Conservation (phyloP, 2,888 invertebrate genomes). For the Conomelus anceps region DNA sequence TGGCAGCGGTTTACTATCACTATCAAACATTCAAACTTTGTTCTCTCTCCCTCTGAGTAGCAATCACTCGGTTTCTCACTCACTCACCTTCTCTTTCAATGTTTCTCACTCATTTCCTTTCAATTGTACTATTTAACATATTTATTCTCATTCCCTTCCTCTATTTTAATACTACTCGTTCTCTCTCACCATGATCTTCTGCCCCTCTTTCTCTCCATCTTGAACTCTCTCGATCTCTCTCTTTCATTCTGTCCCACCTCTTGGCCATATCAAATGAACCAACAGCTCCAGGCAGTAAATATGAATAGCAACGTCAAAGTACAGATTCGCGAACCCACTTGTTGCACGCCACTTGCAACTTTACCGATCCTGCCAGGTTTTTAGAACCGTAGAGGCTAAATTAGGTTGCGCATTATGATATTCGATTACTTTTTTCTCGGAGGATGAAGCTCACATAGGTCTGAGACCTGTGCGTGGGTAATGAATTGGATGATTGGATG, state of each 20-base stretch:
- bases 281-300: background rate
- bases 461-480: too few species aligned
- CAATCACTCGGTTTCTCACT: background rate
- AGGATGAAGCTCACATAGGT: too few species aligned
- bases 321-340: background rate
- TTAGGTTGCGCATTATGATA: too few species aligned
- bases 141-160: background rate
- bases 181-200: background rate
- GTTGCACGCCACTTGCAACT: background rate
- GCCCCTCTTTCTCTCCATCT: background rate
- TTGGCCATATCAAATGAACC: background rate
- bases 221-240: background rate
- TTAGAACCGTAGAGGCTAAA: too few species aligned
- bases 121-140: background rate
- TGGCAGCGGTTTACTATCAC: background rate
- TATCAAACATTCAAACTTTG: background rate
- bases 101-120: background rate
- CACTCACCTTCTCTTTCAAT: background rate
- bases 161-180: background rate
- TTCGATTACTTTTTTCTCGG: too few species aligned
- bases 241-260: background rate
- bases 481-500: too few species aligned
- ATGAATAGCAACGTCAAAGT: background rate
- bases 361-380: background rate
- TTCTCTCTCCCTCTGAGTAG: background rate